Evolutionary conservation across 2,888 invertebrate genomes (phyloP).

Genomic region (Coelogynopora nodosa): DNA sequence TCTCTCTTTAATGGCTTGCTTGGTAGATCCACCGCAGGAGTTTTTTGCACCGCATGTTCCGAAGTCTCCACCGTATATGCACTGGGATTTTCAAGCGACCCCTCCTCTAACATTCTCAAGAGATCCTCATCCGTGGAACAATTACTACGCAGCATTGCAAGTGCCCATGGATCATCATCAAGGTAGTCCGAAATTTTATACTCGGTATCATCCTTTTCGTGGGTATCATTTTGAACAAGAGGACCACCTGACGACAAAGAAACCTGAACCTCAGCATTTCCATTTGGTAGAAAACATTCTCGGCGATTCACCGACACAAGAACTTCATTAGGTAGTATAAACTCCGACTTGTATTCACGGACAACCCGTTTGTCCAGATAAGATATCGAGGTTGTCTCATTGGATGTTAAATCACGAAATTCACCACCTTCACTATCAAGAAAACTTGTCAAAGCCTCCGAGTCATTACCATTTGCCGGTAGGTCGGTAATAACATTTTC

Average conservation of each 20-base stretch:
- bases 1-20: background rate
- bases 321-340: conserved; percentile 32
- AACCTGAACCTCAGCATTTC: background rate
- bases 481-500: background rate
- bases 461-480: background rate
- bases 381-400: conserved; percentile 25
- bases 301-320: conserved; percentile 20
- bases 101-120: background rate
- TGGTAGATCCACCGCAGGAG: background rate
- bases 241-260: conserved; percentile 29
- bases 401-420: background rate
- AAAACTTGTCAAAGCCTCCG: background rate
- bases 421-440: background rate
- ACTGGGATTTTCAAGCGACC: background rate
- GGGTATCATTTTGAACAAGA: background rate
- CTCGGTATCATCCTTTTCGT: background rate
- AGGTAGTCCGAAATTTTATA: conserved; percentile 27
- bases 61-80: background rate
- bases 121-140: conserved; percentile 25
- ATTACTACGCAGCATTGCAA: background rate
- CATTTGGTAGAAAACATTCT: conserved; percentile 32
- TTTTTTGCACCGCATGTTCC: background rate
- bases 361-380: conserved; percentile 9
- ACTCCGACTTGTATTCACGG: conserved; percentile 33
- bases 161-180: conserved; percentile 32